These are phyloP conservation scores for Anhinga anhinga DNA, from an alignment of 2,113 vertebrate species.

Conservation along the genomic window DNA sequence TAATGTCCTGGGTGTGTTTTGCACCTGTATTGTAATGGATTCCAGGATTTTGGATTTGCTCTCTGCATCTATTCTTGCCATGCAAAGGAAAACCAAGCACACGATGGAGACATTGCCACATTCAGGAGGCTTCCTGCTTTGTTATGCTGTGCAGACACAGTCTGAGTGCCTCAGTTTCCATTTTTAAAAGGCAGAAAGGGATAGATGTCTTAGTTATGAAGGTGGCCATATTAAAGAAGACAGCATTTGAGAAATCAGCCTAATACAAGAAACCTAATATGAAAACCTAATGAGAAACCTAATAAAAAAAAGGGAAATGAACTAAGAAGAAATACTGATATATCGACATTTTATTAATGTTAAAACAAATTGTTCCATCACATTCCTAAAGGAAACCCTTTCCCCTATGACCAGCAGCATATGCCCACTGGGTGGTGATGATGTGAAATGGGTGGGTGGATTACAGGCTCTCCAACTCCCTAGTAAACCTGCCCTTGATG, in stretches of 20 bases:
- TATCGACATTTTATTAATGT: background rate
- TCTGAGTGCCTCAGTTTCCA: background rate
- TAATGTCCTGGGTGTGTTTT: background rate
- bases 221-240: background rate
- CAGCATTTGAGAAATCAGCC: background rate
- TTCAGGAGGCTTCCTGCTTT: background rate
- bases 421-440: background rate
- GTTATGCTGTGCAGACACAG: background rate
- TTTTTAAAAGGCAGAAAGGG: background rate
- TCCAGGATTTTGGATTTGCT: background rate
- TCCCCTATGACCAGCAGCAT: background rate
- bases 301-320: background rate
- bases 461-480: background rate
- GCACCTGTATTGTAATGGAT: background rate
- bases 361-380: background rate
- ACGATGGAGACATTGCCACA: rapidly evolving
- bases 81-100: background rate
- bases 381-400: background rate
- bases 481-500: background rate
- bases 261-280: background rate
- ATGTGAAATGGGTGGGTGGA: background rate
- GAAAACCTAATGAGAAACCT: too few species aligned
- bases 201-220: background rate
- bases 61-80: rapidly evolving
- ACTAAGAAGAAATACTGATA: background rate